Evolutionary conservation across 2,888 invertebrate genomes (phyloP), one percentile per base, ranked within the genome.

Genomic region (Agrotis clavis): DNA sequence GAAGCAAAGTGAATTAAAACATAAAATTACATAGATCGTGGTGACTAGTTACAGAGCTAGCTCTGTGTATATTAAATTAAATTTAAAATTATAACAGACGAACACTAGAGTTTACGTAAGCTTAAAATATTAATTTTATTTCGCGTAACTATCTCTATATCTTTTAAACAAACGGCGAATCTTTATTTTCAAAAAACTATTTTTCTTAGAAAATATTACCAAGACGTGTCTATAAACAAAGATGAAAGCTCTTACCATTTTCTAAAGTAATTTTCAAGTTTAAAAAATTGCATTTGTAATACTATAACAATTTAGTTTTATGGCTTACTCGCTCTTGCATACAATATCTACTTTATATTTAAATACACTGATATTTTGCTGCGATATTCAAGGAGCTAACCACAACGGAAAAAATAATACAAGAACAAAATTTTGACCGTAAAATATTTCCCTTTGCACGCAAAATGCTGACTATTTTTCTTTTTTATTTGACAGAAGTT

Each of bases 231-330:
- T 1, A 57, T 50, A 64, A 73, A 79, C 47, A 48, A 57, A 45
- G 19, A 25, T 25, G 6, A 2, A 62, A 69, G 30, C 18, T 54
- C 50, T 51, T 2, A 68, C 56, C 45, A 77, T 71, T 80, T 67
- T 65, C 61, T 54, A 30, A 81, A 72, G 57, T 59, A 67, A 68
- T 62, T 76, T 76, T 65, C 41, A 19, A 56, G 65, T 77, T 50
- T 16, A 50, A 81, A 75, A 76, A 76, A 80, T 18, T 54, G 56
- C 56, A 50, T 54, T 47, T 47, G 65, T 69, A 57, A 79, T 81
- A 79, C 62, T 69, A 57, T 81, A 79, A 77, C 81, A 62, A 72
- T 81, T 68, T 47, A 6, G 47, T 81, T 81, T 79, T 54, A 81
- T 68, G 53, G 50, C 3, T 54, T 35, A 57, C 53, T 65, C 21